Conservation (phyloP, 2,888 invertebrate genomes). For the Latrodectus hesperus region DNA sequence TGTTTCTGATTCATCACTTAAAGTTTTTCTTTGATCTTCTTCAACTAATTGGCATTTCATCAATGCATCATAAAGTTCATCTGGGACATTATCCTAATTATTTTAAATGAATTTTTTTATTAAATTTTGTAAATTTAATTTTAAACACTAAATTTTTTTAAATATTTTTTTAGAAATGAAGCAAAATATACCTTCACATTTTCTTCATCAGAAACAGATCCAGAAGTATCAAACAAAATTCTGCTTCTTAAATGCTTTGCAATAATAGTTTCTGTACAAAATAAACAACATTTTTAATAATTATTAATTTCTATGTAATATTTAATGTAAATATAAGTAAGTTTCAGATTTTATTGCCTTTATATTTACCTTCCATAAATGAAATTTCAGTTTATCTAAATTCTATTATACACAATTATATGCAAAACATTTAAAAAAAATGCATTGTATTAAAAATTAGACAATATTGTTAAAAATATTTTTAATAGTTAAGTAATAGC, state of each 20-base stretch:
- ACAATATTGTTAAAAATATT: no score
- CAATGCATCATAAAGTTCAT: constrained; percentile 67
- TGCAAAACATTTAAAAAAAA: no score
- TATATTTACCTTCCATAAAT: no score
- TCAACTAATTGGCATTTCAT: constrained; percentile 65
- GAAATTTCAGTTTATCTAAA: no score
- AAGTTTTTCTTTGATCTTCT: constrained; percentile 7
- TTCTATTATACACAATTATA: no score
- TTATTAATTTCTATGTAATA: no score
- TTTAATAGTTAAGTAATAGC: no score
- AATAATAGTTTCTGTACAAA: constrained; percentile 60
- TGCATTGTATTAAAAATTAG: no score
- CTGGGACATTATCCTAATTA: constrained; percentile 62
- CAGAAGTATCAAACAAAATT: constrained; percentile 65
- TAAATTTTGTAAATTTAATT: neutral
- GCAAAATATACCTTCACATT: constrained; percentile 25
- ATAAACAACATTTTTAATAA: neutral
- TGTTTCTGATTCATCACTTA: constrained; percentile 3
- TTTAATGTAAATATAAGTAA: no score
- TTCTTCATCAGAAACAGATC: constrained; percentile 58
- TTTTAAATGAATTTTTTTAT: neutral
- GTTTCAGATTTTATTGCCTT: no score
- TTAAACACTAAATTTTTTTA: neutral
- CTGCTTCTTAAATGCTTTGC: constrained; percentile 60
- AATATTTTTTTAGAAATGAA: neutral